Base-by-base conservation (phyloP, 1,140 invertebrate genomes). In the Acyrthosiphon pisum region DNA sequence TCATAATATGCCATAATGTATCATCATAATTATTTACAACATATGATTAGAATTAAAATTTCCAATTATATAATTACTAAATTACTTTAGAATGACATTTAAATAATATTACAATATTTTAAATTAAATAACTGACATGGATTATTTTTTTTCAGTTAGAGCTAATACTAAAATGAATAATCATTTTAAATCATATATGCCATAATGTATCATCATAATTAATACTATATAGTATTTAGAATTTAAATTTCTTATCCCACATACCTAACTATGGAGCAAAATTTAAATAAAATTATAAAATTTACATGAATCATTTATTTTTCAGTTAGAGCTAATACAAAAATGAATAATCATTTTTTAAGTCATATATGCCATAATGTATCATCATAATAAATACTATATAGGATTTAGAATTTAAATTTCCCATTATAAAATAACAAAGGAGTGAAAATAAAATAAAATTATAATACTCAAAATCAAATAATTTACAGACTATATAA, bases 281-380 rank as follows among this genome's bases (percentile, higher is more conserved):
- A 81, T 37, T 37, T 37, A 22, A 83, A 41, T 22, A 83, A 83
- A 46, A 86, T 46, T 83, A 41, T 7, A 83, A 0, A 23, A 83
- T 41, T 8, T 41, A 8, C 7, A 83, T 22, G 6, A 44, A 86
- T 86, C 0, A 3, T 56, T n/a, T 87, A 2, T 30, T 46, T 48
- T 89, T 89, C 89, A 90, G 89, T 60, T 90, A 90, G 56, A 90
- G 50, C 89, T 90, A 90, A 90, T 90, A 90, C 56, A 90, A 53
- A 90, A 76, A 91, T 91, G 35, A 56, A 56, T 56, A 56, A 89
- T 89, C 48, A 89, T 89, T 89, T 89, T 89, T 50, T 53, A 14
- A 89, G 7, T 89, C 87, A 53, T 53, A 35, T 48, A 41, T 90
- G 83, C 41, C 26, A 86, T 18, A 11, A 86, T 23, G 26, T 41